phyloP scores from a whole-genome alignment of 2,888 invertebrate genomes.

The Eucriotettix oculatus region DNA sequence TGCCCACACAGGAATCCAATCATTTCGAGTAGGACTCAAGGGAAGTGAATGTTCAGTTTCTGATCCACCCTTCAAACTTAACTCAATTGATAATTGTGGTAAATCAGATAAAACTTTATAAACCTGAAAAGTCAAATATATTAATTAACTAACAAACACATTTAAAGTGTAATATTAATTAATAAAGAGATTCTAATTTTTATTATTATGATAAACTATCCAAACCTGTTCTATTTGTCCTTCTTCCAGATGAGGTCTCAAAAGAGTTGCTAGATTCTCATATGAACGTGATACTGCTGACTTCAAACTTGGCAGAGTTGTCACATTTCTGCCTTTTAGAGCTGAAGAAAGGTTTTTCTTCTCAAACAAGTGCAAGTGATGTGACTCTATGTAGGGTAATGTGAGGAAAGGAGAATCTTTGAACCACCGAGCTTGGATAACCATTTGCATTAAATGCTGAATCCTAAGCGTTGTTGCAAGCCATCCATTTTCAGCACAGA shows the following conservation, averaged over 20 bases:
- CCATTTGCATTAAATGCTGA: constrained; percentile 70
- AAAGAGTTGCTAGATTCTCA: constrained; percentile 38
- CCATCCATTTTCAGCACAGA: constrained; percentile 82
- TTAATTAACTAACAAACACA: not conserved
- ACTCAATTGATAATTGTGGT: constrained; percentile 34
- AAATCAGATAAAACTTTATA: constrained; percentile 36
- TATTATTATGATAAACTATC: not conserved
- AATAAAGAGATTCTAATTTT: no score
- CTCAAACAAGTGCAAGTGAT: constrained; percentile 16
- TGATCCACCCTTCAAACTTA: not conserved
- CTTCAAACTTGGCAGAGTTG: constrained; percentile 40
- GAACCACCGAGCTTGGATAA: constrained; percentile 84
- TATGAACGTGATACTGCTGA: constrained; percentile 35
- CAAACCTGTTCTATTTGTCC: constrained; percentile 52
- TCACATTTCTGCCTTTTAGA: constrained; percentile 8
- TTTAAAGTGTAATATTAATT: no score
- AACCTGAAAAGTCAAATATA: constrained; percentile 21
- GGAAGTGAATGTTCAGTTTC: not conserved
- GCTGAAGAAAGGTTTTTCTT: not conserved
- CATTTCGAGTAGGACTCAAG: constrained; percentile 1
- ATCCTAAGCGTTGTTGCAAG: constrained; percentile 60
- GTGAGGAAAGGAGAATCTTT: constrained; percentile 54
- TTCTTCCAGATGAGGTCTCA: constrained; percentile 48
- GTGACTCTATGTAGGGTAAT: constrained; percentile 56
- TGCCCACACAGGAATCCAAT: constrained; percentile 45